Conservation (phyloP, 2,113 vertebrate genomes). For the Ameiurus melas region DNA sequence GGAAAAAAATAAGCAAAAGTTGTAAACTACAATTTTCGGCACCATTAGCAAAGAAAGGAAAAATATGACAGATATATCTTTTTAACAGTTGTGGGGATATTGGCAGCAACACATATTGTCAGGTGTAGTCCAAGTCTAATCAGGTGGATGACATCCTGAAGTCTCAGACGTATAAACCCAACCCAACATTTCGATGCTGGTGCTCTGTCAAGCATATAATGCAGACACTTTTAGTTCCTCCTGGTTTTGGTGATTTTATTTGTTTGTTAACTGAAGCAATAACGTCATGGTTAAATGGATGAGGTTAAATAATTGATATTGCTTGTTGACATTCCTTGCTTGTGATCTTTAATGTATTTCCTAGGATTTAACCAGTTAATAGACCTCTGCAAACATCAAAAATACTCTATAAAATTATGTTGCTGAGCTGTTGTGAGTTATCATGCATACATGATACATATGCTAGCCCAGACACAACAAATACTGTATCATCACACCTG, state of each 20-base stretch:
- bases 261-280: background rate
- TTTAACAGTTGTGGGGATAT: background rate
- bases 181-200: background rate
- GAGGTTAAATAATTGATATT: background rate
- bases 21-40: background rate
- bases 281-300: no score
- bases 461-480: background rate
- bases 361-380: background rate
- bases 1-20: background rate
- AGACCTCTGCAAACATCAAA: background rate
- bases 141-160: background rate
- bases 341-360: background rate
- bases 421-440: background rate
- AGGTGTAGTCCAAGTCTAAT: background rate
- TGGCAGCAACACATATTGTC: background rate
- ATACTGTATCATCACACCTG: background rate
- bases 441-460: background rate
- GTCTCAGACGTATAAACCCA: background rate
- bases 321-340: background rate
- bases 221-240: background rate
- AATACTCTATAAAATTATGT: background rate
- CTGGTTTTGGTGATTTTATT: background rate
- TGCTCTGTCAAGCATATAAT: background rate
- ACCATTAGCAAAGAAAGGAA: background rate
- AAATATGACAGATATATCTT: background rate